These are phyloP conservation scores for Oreochromis tanganicae DNA, from an alignment of 2,113 vertebrate genomes.

Conservation along the genomic window DNA sequence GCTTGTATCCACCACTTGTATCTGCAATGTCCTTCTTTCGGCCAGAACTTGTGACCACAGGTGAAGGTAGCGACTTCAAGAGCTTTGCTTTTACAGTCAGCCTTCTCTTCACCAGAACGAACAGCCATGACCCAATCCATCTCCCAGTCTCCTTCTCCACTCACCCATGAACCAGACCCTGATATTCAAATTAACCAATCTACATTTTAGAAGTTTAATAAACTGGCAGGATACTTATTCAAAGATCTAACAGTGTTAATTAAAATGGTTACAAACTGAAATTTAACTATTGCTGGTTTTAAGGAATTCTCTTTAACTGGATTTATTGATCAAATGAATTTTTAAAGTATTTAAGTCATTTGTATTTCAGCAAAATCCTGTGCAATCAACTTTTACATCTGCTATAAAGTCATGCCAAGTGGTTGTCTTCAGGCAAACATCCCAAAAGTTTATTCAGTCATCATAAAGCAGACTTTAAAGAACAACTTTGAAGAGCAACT, in stretches of 20 bases:
- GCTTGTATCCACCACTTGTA: background rate
- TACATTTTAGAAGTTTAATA: background rate
- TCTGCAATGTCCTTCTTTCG: background rate
- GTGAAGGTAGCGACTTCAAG: background rate
- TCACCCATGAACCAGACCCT: background rate
- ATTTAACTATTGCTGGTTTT: background rate
- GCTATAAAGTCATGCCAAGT: background rate
- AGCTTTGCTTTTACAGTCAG: background rate
- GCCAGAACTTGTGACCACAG: background rate
- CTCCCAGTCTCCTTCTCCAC: background rate
- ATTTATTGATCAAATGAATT: background rate
- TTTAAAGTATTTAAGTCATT: background rate
- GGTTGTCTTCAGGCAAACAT: background rate
- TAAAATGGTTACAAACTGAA: background rate
- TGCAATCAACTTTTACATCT: background rate
- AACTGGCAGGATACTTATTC: background rate
- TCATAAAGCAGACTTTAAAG: background rate
- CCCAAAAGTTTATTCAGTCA: fast-evolving
- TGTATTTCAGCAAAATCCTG: background rate
- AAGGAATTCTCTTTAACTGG: background rate
- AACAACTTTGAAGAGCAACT: background rate
- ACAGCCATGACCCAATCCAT: background rate
- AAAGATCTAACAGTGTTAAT: background rate
- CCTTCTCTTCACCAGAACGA: background rate
- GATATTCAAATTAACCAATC: background rate